A percentile compares a stretch with the other conserved stretches of the same genome.
phyloP scores from a whole-genome alignment of 2,113 vertebrate species.

The Oceanites oceanicus region DNA sequence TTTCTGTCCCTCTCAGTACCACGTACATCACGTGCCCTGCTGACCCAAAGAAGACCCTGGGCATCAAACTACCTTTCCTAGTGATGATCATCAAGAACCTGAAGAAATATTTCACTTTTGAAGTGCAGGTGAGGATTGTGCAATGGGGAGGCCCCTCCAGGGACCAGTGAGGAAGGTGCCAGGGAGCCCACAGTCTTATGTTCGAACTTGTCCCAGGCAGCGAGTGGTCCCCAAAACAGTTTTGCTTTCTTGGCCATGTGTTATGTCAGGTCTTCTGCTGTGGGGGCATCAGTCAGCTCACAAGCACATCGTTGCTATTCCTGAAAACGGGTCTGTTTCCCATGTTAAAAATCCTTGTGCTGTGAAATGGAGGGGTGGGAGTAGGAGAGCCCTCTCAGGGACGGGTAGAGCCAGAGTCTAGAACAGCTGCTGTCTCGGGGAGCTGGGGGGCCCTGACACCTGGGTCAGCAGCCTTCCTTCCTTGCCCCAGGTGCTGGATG shows the following conservation, averaged over 20 bases:
- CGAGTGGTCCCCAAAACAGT: neutral
- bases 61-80: conserved; percentile 94
- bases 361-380: neutral
- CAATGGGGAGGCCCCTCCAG: neutral
- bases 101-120: conserved; percentile 97
- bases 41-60: conserved; percentile 95
- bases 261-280: neutral
- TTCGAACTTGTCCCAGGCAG: neutral
- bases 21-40: conserved; percentile 98
- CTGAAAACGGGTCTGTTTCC: neutral
- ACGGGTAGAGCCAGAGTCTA: neutral
- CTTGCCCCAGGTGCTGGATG: conserved; percentile 87
- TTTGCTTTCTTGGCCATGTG: neutral
- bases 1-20: conserved; percentile 78
- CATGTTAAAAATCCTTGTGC: neutral
- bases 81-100: conserved; percentile 98
- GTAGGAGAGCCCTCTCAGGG: neutral
- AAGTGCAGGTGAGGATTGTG: conserved; percentile 87
- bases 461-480: neutral
- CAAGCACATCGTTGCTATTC: neutral
- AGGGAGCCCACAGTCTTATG: neutral
- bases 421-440: too few relatives aligned
- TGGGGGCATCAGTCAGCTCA: neutral
- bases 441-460: fast-evolving
- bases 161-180: neutral